Evolutionary conservation across 2,113 vertebrate species (phyloP), one percentile per base, ranked within the genome.

Genomic region (Caretta caretta): DNA sequence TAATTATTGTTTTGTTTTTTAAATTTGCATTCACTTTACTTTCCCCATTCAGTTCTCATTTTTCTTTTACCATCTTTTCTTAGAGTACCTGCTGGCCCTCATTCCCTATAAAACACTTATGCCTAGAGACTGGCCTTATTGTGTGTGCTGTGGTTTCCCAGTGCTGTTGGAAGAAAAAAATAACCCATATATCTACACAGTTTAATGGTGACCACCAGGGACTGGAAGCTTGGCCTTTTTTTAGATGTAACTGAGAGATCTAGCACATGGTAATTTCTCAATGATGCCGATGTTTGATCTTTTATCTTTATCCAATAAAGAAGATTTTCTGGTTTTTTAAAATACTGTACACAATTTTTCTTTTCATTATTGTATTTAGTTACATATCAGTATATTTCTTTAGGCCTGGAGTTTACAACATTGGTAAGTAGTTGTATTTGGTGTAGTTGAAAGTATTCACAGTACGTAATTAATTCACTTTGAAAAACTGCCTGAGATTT

Each of bases 371-470:
- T 93, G 35, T 29, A 6, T 91, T 93, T 92, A 89, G 81, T 93
- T 91, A 59, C 82, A 20, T 91, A 0, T 93, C 42, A 69, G 59
- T 88, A 95, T 83, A 42, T 93, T 92, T 82, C 78, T 92, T 88
- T 93, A 88, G 49, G 13, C 79, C 22, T 62, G 25, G 54, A 75
- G 91, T 56, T 88, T 62, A 51, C 38, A 31, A 49, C 42, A 87
- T 42, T 88, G 90, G 91, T 95, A 82, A 94, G 86, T 89, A 86
- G 59, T 50, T 80, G 35, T 25, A 35, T n/a, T 57, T 92, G 57
- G 49, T 90, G 24, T 81, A 93, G 87, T 57, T 93, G 76, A 86
- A 87, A 35, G 14, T 9, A 27, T 22, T 27, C 19, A 46, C 1
- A 2, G 42, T 62, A 83, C 48, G 42, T 35, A 8, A 42, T 14